Conservation (phyloP, 2,797 vertebrate genomes). For the Chelonia mydas region DNA sequence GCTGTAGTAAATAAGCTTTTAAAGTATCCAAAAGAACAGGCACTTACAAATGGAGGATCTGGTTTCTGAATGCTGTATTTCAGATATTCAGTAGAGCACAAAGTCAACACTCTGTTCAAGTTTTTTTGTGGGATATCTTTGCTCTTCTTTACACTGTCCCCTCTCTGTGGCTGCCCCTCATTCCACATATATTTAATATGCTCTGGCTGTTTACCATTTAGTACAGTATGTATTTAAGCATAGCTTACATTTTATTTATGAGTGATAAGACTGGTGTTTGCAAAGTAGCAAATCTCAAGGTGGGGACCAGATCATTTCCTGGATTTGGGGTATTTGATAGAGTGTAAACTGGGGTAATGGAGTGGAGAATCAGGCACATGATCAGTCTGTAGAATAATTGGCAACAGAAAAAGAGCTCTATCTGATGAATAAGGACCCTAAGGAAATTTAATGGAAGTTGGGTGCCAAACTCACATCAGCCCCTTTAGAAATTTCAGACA, state of each 20-base stretch:
- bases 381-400: neutral
- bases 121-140: neutral
- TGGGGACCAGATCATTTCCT: neutral
- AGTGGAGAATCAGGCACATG: neutral
- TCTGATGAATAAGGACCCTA: fast-evolving
- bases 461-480: neutral
- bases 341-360: neutral
- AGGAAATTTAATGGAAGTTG: neutral
- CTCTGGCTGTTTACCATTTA: neutral
- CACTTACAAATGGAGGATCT: neutral
- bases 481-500: neutral
- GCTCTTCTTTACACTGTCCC: neutral
- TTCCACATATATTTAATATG: neutral
- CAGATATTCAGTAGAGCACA: neutral
- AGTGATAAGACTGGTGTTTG: neutral
- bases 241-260: neutral
- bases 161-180: neutral
- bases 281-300: neutral
- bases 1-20: neutral
- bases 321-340: neutral
- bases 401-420: neutral
- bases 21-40: neutral
- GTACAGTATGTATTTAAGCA: neutral
- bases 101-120: neutral
- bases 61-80: neutral